Evolutionary conservation across 2,113 vertebrate genomes (phyloP).

Genomic region (Pao palembangensis): DNA sequence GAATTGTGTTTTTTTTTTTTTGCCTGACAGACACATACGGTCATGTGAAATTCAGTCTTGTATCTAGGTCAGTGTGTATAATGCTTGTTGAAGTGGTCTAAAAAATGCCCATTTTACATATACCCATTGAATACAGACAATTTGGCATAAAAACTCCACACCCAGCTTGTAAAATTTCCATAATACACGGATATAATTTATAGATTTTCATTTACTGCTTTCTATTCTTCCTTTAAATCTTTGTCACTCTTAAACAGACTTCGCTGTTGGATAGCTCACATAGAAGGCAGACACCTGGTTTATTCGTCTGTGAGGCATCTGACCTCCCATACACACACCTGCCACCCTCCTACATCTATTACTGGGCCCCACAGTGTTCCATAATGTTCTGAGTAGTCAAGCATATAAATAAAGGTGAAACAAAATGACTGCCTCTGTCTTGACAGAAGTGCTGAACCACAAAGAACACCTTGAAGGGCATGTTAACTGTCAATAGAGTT

Average conservation of each 20-base stretch:
- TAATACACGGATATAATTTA: constrained; percentile 22
- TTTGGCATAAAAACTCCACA: background rate
- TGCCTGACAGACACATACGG: constrained; percentile 17
- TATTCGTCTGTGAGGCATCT: constrained; percentile 49
- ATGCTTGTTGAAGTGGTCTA: constrained; percentile 46
- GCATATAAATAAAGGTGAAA: constrained; percentile 95
- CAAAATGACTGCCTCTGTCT: constrained; percentile 89
- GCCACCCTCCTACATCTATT: constrained; percentile 62
- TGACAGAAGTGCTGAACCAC: constrained; percentile 99
- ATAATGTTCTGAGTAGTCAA: constrained; percentile 90
- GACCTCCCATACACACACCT: constrained; percentile 53
- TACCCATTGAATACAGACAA: background rate
- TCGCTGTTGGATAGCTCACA: constrained; percentile 39
- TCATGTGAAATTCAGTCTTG: constrained; percentile 30
- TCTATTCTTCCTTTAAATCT: constrained; percentile 26
- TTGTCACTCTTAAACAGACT: constrained; percentile 27
- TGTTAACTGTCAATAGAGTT: constrained; percentile 82
- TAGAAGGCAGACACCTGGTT: constrained; percentile 58
- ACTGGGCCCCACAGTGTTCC: constrained; percentile 70
- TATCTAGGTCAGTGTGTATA: constrained; percentile 33
- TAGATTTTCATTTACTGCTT: constrained; percentile 25
- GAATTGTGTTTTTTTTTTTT: constrained; percentile 32
- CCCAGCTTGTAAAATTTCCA: constrained; percentile 39
- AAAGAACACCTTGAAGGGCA: constrained; percentile 85
- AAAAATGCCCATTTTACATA: constrained; percentile 8